Percentiles rank a stretch among this genome's conserved stretches.
These are phyloP conservation scores for Spatulosminthurus flaviceps DNA, from an alignment of 2,888 invertebrate species.

Conservation along the genomic window DNA sequence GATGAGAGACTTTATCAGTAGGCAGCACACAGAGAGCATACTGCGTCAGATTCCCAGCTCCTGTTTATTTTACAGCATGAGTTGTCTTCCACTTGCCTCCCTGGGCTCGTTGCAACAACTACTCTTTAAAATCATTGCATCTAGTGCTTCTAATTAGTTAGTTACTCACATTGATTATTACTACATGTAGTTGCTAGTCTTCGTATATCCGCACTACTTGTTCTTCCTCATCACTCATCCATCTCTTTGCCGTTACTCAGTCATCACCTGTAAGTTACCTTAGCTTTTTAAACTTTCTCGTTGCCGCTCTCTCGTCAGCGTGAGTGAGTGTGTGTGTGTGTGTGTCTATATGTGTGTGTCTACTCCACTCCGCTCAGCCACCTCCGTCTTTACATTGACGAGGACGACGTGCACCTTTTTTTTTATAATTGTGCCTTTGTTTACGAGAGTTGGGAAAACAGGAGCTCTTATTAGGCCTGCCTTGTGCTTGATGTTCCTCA, in stretches of 20 bases:
- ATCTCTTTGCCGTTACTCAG: background rate
- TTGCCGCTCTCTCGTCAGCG: too few relatives aligned
- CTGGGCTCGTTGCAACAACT: slow-evolving; percentile 44
- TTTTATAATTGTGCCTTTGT: background rate
- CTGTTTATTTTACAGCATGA: slow-evolving; percentile 64
- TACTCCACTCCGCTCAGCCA: background rate
- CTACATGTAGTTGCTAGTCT: background rate
- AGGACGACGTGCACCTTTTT: background rate
- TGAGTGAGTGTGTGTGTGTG: background rate
- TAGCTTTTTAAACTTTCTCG: background rate
- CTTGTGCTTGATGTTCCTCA: background rate
- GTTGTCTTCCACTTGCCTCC: slow-evolving; percentile 57
- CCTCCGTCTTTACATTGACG: too few relatives aligned
- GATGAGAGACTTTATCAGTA: slow-evolving; percentile 64
- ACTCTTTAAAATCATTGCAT: slow-evolving; percentile 36
- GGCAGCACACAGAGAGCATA: slow-evolving; percentile 62
- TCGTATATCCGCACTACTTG: background rate
- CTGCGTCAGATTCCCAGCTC: slow-evolving; percentile 64
- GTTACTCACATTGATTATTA: slow-evolving; percentile 28
- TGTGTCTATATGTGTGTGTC: background rate
- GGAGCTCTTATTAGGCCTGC: background rate
- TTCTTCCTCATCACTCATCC: background rate
- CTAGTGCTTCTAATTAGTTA: slow-evolving; percentile 45
- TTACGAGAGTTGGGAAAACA: background rate
- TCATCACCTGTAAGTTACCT: slow-evolving; percentile 18